Conservation (phyloP, 1,140 invertebrate species). For the Drosophila erecta region DNA sequence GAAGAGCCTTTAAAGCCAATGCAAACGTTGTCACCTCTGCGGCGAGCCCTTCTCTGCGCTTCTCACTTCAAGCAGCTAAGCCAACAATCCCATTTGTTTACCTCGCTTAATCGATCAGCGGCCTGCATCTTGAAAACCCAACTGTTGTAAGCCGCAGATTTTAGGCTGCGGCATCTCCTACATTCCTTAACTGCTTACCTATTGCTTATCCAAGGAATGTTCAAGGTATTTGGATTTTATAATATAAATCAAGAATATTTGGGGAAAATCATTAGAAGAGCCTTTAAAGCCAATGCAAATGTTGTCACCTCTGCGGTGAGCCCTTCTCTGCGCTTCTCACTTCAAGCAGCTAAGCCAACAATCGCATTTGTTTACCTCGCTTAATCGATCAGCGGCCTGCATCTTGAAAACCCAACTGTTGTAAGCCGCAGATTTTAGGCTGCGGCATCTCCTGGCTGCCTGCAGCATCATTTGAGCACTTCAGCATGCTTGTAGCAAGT, state of each 20-base stretch:
- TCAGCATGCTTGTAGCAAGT: constrained; percentile 33
- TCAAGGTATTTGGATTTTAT: too few species aligned
- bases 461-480: constrained; percentile 24
- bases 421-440: constrained; percentile 32
- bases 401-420: constrained; percentile 3
- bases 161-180: too few species aligned
- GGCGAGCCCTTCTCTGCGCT: too few species aligned
- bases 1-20: too few species aligned
- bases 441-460: constrained; percentile 10
- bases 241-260: neutral
- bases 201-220: too few species aligned
- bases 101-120: too few species aligned
- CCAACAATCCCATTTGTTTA: too few species aligned
- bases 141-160: too few species aligned
- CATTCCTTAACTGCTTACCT: too few species aligned
- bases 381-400: constrained; percentile 20
- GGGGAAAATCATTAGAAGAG: neutral
- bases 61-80: too few species aligned
- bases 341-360: constrained; percentile 8
- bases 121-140: too few species aligned
- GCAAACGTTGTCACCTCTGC: too few species aligned
- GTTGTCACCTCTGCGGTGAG: neutral
- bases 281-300: neutral
- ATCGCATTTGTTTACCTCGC: constrained; percentile 3
- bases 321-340: constrained; percentile 18